These are phyloP conservation scores for Desmophyllum pertusum DNA, from an alignment of 92 coral and sea anemone species.

Conservation along the genomic window DNA sequence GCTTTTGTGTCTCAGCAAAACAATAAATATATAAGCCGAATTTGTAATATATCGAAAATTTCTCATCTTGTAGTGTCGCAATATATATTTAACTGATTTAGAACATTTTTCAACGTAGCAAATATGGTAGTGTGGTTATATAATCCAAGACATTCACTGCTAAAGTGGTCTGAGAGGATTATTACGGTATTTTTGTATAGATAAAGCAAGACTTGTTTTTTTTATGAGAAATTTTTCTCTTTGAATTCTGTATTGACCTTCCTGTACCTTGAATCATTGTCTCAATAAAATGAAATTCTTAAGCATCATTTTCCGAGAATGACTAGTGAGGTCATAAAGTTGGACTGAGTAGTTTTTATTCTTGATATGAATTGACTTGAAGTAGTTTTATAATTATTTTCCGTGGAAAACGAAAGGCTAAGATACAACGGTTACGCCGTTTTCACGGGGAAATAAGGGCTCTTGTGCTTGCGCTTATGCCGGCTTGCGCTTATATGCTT, in stretches of 20 bases:
- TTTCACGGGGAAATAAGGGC: no score
- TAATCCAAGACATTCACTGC: background rate
- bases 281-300: background rate
- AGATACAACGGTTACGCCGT: no score
- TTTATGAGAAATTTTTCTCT: background rate
- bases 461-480: no score
- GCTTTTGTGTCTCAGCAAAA: background rate
- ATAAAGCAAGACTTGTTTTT: background rate
- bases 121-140: no score
- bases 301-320: background rate
- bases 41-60: background rate
- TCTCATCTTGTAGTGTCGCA: background rate
- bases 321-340: background rate
- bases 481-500: no score
- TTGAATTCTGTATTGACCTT: background rate
- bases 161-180: background rate
- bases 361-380: background rate
- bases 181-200: constrained; percentile 2
- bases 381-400: background rate
- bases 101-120: no score
- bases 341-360: background rate
- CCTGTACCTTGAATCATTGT: background rate
- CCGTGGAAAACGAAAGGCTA: background rate
- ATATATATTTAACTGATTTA: no score
- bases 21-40: background rate